Conservation (phyloP, 2,888 invertebrate genomes). For the Eilema griseolum region DNA sequence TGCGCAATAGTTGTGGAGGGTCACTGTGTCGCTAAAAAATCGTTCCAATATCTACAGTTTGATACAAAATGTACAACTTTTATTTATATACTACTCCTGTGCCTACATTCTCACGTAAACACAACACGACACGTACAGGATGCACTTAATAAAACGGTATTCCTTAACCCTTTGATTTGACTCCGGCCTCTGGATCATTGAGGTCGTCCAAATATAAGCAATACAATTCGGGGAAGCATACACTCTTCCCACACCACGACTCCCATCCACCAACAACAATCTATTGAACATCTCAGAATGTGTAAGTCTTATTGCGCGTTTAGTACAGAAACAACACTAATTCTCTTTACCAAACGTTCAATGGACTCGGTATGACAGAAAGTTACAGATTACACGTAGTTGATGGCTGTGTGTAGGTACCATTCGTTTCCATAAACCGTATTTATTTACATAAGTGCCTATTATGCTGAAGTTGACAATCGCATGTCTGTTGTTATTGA, state of each 20-base stretch:
- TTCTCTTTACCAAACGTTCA: neutral
- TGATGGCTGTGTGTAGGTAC: neutral
- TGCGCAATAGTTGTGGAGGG: no score
- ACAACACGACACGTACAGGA: neutral
- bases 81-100: neutral
- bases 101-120: neutral
- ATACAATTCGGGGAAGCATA: conserved; percentile 2
- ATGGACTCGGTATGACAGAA: neutral
- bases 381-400: neutral
- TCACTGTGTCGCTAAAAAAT: neutral
- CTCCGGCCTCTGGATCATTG: conserved; percentile 4
- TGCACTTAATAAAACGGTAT: conserved; percentile 2
- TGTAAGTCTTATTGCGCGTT: neutral
- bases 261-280: neutral
- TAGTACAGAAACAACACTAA: neutral
- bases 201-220: conserved; percentile 2
- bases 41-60: neutral
- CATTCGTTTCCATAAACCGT: neutral
- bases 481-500: neutral
- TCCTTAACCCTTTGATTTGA: conserved; percentile 2
- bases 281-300: neutral
- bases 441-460: conserved; percentile 1
- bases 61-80: neutral
- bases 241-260: neutral
- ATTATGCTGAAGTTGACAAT: neutral